Base-by-base conservation (phyloP, 2,113 vertebrate species). In the Chauna torquata region DNA sequence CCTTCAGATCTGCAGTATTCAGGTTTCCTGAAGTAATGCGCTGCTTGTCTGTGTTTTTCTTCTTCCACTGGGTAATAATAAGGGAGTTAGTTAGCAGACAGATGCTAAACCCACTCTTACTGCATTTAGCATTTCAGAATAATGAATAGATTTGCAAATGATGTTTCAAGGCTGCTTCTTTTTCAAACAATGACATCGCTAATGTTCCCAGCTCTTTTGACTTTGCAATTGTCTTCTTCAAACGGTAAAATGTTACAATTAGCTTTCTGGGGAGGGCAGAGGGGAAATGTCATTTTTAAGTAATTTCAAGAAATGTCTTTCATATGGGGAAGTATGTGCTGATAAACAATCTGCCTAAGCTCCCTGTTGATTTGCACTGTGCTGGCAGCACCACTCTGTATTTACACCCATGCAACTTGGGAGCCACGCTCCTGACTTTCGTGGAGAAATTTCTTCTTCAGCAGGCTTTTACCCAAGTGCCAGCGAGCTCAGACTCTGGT, bases 61-160 rank as follows among this genome's bases (percentile, higher is more conserved):
- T 72, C 75, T 97, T 98, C 94, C 87, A 36, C 69, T n/a, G 93
- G 87, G 62, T 96, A 86, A 94, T 95, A 96, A 96, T 55, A 20
- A 76, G 85, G 93, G 88, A 97, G 90, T 90, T 68, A 91, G 95
- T 81, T 78, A 96, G 95, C 94, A 97, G 94, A 94, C 97, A 97
- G 97, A 96, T 96, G 97, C 96, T 62, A 90, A 96, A 75, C 32
- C 81, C 12, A 6, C 95, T 96, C 93, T 89, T 89, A 66, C 89
- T 92, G 95, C 93, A 28, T 96, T 96, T 76, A 38, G 92, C 64
- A 38, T 92, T 97, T 97, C 95, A 95, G 92, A 97, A 96, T 96
- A 98, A 98, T 94, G 96, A 98, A 96, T 94, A 94, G 93, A 94
- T 98, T 97, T 97, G 92, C 96, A 96, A 95, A 17, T 91, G 74